These are phyloP conservation scores for Andrena praecox DNA, from an alignment of 2,888 invertebrate species.

Conservation along the genomic window DNA sequence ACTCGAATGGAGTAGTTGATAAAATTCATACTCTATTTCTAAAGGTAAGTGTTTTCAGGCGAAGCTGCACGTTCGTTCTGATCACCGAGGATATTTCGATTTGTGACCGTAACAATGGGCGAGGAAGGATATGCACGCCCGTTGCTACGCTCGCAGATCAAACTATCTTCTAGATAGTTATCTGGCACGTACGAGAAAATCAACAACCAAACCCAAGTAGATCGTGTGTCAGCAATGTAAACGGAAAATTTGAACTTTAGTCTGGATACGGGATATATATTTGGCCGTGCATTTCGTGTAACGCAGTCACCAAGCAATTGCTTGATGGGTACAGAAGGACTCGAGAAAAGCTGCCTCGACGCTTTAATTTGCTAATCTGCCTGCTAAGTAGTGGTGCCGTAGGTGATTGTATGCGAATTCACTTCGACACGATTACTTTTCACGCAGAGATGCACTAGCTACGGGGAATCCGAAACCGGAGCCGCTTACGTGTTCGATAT, in stretches of 20 bases:
- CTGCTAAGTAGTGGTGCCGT: constrained; percentile 87
- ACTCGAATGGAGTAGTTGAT: too few species aligned
- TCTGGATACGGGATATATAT: constrained; percentile 47
- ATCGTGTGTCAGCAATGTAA: background rate
- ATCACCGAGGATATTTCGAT: constrained; percentile 79
- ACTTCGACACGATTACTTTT: constrained; percentile 85
- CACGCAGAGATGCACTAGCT: constrained; percentile 56
- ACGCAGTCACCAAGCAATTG: constrained; percentile 33
- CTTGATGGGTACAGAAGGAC: constrained; percentile 16
- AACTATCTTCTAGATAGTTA: constrained; percentile 65
- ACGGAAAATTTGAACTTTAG: constrained; percentile 61
- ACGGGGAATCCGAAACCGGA: background rate
- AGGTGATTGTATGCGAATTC: constrained; percentile 84
- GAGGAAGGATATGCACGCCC: constrained; percentile 78
- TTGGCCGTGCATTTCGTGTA: constrained; percentile 16
- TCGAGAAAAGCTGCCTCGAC: constrained; percentile 32
- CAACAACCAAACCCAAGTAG: background rate
- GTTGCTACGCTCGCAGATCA: constrained; percentile 81
- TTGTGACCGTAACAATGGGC: constrained; percentile 86
- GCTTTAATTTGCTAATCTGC: constrained; percentile 62
- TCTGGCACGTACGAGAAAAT: background rate
- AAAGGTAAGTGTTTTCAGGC: background rate
- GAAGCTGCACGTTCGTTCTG: background rate
- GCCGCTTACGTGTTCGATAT: background rate
- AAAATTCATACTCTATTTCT: background rate